Base-by-base conservation (phyloP, 1,140 invertebrate genomes). In the Drosophila melanica region DNA sequence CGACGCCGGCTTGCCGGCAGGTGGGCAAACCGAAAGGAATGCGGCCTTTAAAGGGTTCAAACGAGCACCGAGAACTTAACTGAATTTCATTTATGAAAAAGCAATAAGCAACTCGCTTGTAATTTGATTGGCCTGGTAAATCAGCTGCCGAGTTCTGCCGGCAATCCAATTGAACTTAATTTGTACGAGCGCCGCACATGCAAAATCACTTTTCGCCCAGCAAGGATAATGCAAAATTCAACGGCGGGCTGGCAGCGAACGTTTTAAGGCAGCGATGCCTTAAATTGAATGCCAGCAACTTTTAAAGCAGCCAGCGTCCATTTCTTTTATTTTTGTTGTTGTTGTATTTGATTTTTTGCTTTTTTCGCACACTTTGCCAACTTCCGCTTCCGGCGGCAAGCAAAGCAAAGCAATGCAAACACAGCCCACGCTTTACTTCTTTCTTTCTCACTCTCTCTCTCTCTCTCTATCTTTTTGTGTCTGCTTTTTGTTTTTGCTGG, bases 331-430 rank as follows among this genome's bases (percentile, higher is more conserved):
- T 44, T 68, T 68, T 55, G n/a, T n/a, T n/a, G n/a, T n/a, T 27
- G 8, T 16, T 27, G 9, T 44, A 20, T 63, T 30, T 27, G 27
- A 45, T 41, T 64, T 37, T 48, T 55, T 55, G 47, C 35, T 47
- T 30, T 51, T 68, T 73, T 62, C 62, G 65, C 75, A 81, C 72
- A 76, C 67, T 81, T 77, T 67, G 79, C 59, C 79, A 73, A 55
- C 69, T 81, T 81, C 79, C 79, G 79, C 59, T 81, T 81, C 74
- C 79, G 79, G 79, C 37, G 63, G 70, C 64, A 79, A 70, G 70
- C 70, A 73, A 73, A 63, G 60, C 60, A 63, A 75, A 72, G 60
- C 69, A 81, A 65, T 60, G 78, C 78, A 81, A 81, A 81, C 79
- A 58, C 60, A 66, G 50, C 64, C 48, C 63, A 66, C 69, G 62